Conservation (phyloP, 2,113 vertebrate genomes). For the Agapornis roseicollis region DNA sequence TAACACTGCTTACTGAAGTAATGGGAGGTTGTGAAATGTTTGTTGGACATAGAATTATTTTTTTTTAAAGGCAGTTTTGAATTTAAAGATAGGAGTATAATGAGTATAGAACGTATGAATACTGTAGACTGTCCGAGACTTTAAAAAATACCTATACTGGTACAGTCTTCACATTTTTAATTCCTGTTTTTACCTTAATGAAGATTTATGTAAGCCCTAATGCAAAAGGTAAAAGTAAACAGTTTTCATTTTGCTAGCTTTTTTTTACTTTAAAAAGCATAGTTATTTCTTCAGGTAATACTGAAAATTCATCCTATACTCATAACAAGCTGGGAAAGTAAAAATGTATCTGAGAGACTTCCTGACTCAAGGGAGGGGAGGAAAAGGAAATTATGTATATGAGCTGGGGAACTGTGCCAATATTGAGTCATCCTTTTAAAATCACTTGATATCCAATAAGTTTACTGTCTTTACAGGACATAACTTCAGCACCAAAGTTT, state of each 20-base stretch:
- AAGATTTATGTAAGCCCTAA: neutral
- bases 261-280: neutral
- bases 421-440: conserved; percentile 76
- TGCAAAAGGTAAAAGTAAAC: neutral
- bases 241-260: neutral
- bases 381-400: conserved; percentile 78
- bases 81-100: neutral
- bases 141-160: neutral
- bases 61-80: neutral
- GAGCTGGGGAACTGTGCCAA: conserved; percentile 67
- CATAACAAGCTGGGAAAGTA: conserved; percentile 62
- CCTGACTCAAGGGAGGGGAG: conserved; percentile 75
- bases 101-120: neutral
- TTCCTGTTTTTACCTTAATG: neutral
- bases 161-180: neutral
- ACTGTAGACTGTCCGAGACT: neutral
- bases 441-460: conserved; percentile 63
- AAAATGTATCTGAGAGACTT: conserved; percentile 72
- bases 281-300: neutral
- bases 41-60: neutral
- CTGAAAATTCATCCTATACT: conserved; percentile 31
- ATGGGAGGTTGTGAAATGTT: neutral
- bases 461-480: conserved; percentile 28
- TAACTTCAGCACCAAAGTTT: conserved; percentile 9
- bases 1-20: neutral